Conservation (phyloP, 2,113 vertebrate species). For the Tachysurus fulvidraco region DNA sequence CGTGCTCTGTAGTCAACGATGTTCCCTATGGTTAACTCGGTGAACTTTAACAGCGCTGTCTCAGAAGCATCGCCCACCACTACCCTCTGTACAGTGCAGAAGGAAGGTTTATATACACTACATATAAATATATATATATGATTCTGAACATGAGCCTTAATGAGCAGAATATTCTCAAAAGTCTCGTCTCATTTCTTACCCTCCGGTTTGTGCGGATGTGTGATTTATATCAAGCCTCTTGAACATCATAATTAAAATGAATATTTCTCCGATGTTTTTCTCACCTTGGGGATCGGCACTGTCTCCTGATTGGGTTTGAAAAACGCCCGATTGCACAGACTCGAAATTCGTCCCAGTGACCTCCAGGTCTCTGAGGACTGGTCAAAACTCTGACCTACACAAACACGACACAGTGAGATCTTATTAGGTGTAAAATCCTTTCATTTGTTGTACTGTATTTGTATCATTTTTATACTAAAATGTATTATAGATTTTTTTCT, state of each 20-base stretch:
- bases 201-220: background rate
- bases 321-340: constrained; percentile 86
- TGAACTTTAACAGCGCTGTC: constrained; percentile 87
- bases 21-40: constrained; percentile 83
- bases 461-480: too few relatives aligned
- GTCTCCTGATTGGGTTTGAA: constrained; percentile 87
- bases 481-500: too few relatives aligned
- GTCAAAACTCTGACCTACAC: constrained; percentile 84
- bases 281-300: constrained; percentile 79
- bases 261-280: background rate
- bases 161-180: background rate
- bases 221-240: background rate
- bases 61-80: constrained; percentile 87
- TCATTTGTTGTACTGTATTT: background rate
- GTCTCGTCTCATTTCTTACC: background rate
- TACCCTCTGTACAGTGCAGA: constrained; percentile 53
- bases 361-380: constrained; percentile 88
- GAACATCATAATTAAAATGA: background rate
- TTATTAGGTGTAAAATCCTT: background rate
- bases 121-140: too few relatives aligned
- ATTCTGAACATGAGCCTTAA: background rate
- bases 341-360: constrained; percentile 78
- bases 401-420: constrained; percentile 56
- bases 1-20: constrained; percentile 76
- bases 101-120: background rate